Evolutionary conservation across 2,113 vertebrate genomes (phyloP).

Genomic region (Thalassarche chlororhynchos): DNA sequence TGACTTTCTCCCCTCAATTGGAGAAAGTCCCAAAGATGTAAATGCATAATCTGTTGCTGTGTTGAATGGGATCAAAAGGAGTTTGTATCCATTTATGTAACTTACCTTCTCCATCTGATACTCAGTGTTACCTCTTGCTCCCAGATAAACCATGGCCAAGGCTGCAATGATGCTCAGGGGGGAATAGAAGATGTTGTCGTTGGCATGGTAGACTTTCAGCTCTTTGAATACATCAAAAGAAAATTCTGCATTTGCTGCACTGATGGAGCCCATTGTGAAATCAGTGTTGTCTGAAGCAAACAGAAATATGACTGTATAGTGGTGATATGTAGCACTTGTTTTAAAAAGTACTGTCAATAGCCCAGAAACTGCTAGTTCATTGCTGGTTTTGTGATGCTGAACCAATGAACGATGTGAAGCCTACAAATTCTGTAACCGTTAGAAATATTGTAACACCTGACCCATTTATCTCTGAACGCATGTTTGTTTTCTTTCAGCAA

Average conservation of each 20-base stretch:
- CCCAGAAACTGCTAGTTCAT: not conserved
- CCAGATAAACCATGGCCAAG: constrained; percentile 84
- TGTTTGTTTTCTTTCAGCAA: not conserved
- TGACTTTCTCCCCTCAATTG: not conserved
- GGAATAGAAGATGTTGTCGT: constrained; percentile 81
- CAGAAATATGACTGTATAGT: not conserved
- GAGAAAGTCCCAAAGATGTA: not conserved
- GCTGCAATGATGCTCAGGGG: constrained; percentile 85
- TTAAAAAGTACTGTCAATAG: not conserved
- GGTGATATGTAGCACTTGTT: not conserved
- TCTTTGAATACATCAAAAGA: constrained; percentile 81
- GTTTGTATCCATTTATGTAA: not conserved
- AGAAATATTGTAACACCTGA: not conserved
- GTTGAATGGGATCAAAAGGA: not conserved
- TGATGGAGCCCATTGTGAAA: constrained; percentile 69
- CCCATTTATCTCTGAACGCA: rapidly evolving
- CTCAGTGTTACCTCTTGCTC: constrained; percentile 81
- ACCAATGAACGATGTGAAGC: not conserved
- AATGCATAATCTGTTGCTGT: not conserved
- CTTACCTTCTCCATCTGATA: constrained; percentile 86
- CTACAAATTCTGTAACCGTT: not conserved
- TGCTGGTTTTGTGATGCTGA: not conserved
- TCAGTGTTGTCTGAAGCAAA: not conserved
- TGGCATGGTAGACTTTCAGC: constrained; percentile 61
- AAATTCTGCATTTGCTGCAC: constrained; percentile 81